phyloP scores from a whole-genome alignment of 2,888 invertebrate genomes.

The Encarsia formosa region DNA sequence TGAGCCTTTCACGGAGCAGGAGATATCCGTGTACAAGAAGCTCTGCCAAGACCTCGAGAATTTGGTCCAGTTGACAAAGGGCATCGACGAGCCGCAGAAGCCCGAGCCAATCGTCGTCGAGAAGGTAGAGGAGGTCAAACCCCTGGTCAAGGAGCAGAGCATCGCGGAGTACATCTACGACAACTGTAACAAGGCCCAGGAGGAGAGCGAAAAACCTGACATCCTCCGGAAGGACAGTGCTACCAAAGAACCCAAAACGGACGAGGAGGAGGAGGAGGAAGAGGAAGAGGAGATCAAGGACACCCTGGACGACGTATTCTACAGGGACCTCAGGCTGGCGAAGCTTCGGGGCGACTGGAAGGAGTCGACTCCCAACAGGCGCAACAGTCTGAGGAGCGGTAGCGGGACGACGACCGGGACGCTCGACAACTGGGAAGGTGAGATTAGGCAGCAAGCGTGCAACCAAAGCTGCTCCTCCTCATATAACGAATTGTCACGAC shows the following conservation, averaged over 20 bases:
- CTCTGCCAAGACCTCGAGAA: slow-evolving; percentile 44
- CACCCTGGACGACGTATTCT: slow-evolving; percentile 16
- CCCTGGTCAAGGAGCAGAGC: neutral
- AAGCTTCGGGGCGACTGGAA: slow-evolving; percentile 23
- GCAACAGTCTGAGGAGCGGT: slow-evolving; percentile 10
- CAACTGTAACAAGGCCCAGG: slow-evolving; percentile 10
- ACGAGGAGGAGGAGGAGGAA: neutral
- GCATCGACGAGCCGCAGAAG: slow-evolving; percentile 14
- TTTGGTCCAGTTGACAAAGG: slow-evolving; percentile 35
- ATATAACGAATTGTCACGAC: slow-evolving; percentile 26
- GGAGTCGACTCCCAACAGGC: slow-evolving; percentile 18
- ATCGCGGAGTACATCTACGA: slow-evolving; percentile 20
- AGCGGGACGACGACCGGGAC: neutral
- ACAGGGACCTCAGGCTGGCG: slow-evolving; percentile 12
- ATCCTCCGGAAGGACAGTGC: neutral
- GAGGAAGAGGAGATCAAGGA: slow-evolving; percentile 18
- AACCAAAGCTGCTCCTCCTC: slow-evolving; percentile 27
- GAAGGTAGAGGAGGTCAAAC: neutral
- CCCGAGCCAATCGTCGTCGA: neutral
- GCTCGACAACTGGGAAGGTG: slow-evolving; percentile 38
- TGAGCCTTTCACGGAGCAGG: slow-evolving; percentile 34
- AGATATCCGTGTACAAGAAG: slow-evolving; percentile 40
- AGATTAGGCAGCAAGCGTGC: slow-evolving; percentile 31
- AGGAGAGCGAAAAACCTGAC: neutral
- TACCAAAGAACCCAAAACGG: neutral